phyloP scores from a whole-genome alignment of 2,113 vertebrate genomes.

The Hepsetus odoe region DNA sequence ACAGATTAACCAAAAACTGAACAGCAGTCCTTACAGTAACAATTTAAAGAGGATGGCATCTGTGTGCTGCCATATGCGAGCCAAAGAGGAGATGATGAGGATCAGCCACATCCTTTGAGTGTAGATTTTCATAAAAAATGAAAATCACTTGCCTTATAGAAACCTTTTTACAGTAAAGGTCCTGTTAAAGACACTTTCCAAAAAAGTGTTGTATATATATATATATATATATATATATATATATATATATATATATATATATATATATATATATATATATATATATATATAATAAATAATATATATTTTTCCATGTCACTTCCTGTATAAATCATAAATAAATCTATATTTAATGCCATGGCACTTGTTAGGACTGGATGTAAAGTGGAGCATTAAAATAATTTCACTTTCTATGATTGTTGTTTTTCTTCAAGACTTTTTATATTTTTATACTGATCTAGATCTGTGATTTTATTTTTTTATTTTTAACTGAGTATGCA shows the following conservation, averaged over 20 bases:
- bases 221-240: no score
- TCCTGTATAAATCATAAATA: not conserved
- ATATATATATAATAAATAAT: no score
- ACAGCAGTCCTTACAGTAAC: not conserved
- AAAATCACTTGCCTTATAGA: not conserved
- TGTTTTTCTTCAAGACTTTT: not conserved
- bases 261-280: no score
- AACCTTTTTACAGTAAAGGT: not conserved
- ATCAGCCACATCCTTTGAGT: not conserved
- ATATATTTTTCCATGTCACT: not conserved
- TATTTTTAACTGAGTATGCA: not conserved
- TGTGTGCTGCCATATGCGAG: not conserved
- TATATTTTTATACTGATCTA: not conserved
- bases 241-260: no score
- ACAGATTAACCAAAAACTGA: not conserved
- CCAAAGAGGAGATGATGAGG: not conserved
- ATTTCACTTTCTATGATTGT: not conserved
- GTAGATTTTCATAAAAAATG: not conserved
- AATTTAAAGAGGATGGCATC: not conserved
- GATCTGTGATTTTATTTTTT: not conserved
- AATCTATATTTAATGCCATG: not conserved
- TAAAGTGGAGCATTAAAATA: not conserved
- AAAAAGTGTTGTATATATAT: no score
- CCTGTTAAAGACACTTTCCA: not conserved
- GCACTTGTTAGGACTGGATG: conserved; percentile 6